Evolutionary conservation across 2,797 vertebrate species (phyloP).

Genomic region (Anisognathus igniventris): DNA sequence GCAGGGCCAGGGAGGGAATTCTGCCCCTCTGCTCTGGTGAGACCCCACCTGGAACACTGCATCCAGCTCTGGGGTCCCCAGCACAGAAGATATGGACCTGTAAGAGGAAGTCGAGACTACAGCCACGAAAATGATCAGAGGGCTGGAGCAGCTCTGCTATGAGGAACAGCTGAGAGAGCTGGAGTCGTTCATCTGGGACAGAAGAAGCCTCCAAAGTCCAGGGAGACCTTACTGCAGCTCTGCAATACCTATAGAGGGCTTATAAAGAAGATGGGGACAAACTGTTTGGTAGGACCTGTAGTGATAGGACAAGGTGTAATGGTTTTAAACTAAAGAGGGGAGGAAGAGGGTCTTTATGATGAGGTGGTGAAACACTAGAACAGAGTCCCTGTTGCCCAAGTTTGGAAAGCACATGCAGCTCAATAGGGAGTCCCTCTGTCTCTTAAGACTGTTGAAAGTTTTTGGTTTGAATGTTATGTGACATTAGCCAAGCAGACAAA

Average conservation of each 20-base stretch:
- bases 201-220: background rate
- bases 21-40: background rate
- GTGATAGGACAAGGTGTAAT: background rate
- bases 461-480: background rate
- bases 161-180: background rate
- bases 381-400: background rate
- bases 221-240: background rate
- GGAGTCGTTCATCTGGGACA: background rate
- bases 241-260: background rate
- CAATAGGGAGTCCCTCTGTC: background rate
- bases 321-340: background rate
- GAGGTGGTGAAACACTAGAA: background rate
- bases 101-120: background rate
- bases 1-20: accelerated
- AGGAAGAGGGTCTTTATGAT: background rate
- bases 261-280: background rate
- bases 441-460: background rate
- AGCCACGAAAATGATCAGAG: accelerated
- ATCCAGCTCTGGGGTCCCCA: background rate
- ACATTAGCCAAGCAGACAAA: background rate
- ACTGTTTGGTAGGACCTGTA: background rate
- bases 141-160: background rate
- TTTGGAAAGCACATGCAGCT: background rate
- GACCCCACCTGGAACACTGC: background rate
- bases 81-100: background rate